Evolutionary conservation across 2,113 vertebrate species (phyloP), one percentile per base, ranked within the genome.

Genomic region (Speoplatyrhinus poulsoni): DNA sequence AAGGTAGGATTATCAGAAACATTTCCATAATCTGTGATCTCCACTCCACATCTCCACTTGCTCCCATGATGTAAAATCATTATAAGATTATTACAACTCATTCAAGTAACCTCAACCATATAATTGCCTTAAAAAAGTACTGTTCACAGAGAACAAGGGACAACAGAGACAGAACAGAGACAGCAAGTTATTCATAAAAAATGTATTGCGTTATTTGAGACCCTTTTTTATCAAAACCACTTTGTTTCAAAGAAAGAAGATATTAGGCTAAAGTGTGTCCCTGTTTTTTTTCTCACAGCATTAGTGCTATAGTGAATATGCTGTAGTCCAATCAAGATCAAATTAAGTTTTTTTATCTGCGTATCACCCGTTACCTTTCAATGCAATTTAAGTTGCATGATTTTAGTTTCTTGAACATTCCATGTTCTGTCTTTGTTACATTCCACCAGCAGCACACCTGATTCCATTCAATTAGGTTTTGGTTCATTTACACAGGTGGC

Each of bases 1-100:
- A 67, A 96, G 96, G 96, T 99, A 94, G 65, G 64, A 50, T 33
- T 17, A 7, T 58, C 17, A 15, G 9, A 48, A 50, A 62, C 19
- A 47, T 66, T 63, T 73, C 57, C 33, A 12, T n/a, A 12, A 10
- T 50, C 60, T 12, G 9, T 10, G 78, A 16, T 53, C 17, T 63
- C n/a, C n/a, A n/a, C n/a, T 3, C n/a, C 46, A 36, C 12, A 16
- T 65, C 17, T 54, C 9, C 12, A 13, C 46, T 0, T 1, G 57
- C 26, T 58, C 2, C 46, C 26, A 13, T 26, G 7, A 15, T 53
- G 1, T 5, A 26, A 11, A 33, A 16, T 32, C 12, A 36, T 63
- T 6, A 11, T 10, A 26, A 6, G 8, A 10, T 8, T 48, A 26
- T 49, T 16, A 62, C 15, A 12, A 11, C n/a, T 11, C 8, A 9